These are phyloP conservation scores for Pseudocheirus occidentalis DNA, from an alignment of 2,797 vertebrate genomes.

Conservation along the genomic window DNA sequence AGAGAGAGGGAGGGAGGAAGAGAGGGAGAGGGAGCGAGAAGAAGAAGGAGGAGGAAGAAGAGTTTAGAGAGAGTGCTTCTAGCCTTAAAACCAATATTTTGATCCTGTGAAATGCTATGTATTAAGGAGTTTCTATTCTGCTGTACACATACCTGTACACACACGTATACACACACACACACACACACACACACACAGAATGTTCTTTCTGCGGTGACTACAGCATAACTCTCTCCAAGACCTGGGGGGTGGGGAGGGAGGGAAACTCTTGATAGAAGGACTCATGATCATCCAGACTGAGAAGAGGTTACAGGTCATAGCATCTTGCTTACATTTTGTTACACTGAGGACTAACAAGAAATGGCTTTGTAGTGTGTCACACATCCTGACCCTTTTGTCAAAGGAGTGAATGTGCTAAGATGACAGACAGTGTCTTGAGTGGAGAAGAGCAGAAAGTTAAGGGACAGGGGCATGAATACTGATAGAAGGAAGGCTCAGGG, in stretches of 20 bases:
- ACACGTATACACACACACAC: background rate
- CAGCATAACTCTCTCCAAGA: background rate
- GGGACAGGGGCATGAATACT: background rate
- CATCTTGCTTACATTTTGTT: slow-evolving; percentile 15
- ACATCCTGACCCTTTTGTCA: slow-evolving; percentile 36
- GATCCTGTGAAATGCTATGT: background rate
- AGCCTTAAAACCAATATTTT: background rate
- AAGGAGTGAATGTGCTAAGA: slow-evolving; percentile 30
- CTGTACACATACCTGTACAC: background rate
- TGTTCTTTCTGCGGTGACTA: background rate
- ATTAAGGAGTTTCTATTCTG: background rate
- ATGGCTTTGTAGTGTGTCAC: slow-evolving; percentile 21
- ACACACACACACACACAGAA: background rate
- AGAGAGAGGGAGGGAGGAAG: background rate
- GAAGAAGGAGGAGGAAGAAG: background rate
- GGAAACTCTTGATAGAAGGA: background rate
- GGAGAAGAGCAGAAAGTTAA: slow-evolving; percentile 20
- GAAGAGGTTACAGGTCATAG: slow-evolving; percentile 23
- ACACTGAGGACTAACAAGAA: slow-evolving; percentile 10
- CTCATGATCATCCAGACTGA: background rate
- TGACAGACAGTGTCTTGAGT: background rate
- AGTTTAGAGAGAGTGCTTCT: no score
- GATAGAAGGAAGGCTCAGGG: slow-evolving; percentile 37
- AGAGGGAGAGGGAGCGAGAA: background rate
- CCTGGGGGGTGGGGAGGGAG: background rate